Evolutionary conservation across 2,888 invertebrate genomes (phyloP), one percentile per base, ranked within the genome.

Genomic region (Horisme vitalbata): DNA sequence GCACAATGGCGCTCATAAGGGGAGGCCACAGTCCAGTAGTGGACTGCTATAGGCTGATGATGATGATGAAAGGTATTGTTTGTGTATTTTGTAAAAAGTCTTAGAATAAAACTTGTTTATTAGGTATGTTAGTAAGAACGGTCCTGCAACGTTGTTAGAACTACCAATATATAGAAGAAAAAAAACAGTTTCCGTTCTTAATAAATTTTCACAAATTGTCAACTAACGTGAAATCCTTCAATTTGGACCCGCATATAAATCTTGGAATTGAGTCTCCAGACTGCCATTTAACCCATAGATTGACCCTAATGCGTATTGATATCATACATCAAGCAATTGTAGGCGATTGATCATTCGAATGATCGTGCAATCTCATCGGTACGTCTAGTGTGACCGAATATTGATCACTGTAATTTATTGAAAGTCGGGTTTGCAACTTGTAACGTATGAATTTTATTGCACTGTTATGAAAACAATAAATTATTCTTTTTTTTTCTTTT

Each of bases 201-300:
- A n/a, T n/a, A n/a, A n/a, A n/a, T n/a, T n/a, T n/a, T n/a, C n/a
- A n/a, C n/a, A n/a, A n/a, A n/a, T n/a, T n/a, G n/a, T 37, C 20
- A 11, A 37, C 13, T 10, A 7, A 8, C 23, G 20, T 31, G 15
- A 46, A 44, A 35, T 46, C 20, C 35, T 15, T 43, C 41, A 35
- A 41, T 18, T 32, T 26, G n/a, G 10, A n/a, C 23, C 21, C 30
- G 4, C 27, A 37, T 34, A 38, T 38, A 44, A 34, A 32, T 53
- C 41, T 36, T 39, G 35, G n/a, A 52, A 57, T 53, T 52, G 49
- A n/a, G 34, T 3, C 10, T n/a, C 27, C 41, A 51, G 48, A 51
- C 53, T 10, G 31, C 8, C 26, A 20, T 36, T 49, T 54, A 35
- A 54, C 53, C 55, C 12, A 37, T 24, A 33, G 31, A 41, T 31